These are phyloP conservation scores for Clarias platycephalus DNA, from an alignment of 2,797 vertebrate species.

Conservation along the genomic window DNA sequence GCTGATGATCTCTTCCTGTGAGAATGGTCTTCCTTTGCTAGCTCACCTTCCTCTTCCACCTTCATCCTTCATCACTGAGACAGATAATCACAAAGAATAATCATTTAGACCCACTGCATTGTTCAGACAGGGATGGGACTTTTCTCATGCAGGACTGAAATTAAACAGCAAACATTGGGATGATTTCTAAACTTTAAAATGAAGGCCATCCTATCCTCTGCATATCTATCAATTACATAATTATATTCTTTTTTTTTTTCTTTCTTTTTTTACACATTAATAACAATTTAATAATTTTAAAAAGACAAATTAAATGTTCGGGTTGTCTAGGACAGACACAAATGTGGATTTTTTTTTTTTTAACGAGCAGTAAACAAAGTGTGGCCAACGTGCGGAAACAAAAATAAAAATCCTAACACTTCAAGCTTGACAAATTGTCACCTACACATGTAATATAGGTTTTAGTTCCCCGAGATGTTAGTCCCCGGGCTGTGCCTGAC, in stretches of 20 bases:
- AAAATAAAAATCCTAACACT: neutral
- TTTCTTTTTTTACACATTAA: neutral
- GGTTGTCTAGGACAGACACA: neutral
- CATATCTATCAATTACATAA: neutral
- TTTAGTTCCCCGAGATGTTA: neutral
- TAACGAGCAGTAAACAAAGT: neutral
- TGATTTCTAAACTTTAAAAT: neutral
- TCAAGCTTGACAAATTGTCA: neutral
- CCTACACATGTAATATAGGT: neutral
- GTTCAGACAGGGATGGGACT: neutral
- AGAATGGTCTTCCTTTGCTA: neutral
- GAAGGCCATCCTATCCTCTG: neutral
- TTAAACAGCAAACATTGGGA: neutral
- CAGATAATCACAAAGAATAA: neutral
- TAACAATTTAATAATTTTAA: neutral
- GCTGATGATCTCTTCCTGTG: conserved; percentile 36
- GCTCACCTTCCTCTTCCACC: conserved; percentile 24
- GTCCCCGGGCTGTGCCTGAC: neutral
- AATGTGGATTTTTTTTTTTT: neutral
- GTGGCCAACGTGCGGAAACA: neutral
- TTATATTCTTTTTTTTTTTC: too few species aligned
- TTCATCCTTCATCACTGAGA: conserved; percentile 46
- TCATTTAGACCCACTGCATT: neutral
- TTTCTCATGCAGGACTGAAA: neutral
- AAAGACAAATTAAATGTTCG: too few species aligned